Evolutionary conservation across 2,888 invertebrate species (phyloP).

Genomic region (Branchinecta sandiegonensis): DNA sequence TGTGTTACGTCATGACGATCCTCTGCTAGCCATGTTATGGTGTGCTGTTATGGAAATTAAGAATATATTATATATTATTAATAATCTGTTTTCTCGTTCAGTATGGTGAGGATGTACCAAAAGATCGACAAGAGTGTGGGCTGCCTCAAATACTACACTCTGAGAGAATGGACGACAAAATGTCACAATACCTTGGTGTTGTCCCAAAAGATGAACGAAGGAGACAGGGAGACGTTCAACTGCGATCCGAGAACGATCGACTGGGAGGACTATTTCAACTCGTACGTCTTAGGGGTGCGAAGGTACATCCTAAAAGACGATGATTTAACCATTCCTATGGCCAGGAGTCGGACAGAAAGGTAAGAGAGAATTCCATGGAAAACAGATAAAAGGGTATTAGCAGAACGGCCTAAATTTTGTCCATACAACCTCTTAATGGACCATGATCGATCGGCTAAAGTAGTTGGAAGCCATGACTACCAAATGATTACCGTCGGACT

Average conservation of each 20-base stretch:
- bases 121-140: slow-evolving; percentile 68
- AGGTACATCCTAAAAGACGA: slow-evolving; percentile 65
- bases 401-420: no score
- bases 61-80: no score
- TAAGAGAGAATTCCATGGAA: no score
- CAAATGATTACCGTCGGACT: no score
- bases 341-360: slow-evolving; percentile 36
- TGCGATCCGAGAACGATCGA: slow-evolving; percentile 56
- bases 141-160: slow-evolving; percentile 17
- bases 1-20: no score
- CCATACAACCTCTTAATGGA: no score
- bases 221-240: slow-evolving; percentile 50
- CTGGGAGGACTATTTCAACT: slow-evolving; percentile 64
- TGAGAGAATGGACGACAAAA: slow-evolving; percentile 12
- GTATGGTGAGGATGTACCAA: slow-evolving; percentile 72
- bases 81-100: slow-evolving; percentile 31
- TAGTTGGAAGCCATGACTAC: no score
- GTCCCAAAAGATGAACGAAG: slow-evolving; percentile 41
- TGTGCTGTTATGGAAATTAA: no score
- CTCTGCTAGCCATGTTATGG: no score
- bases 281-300: slow-evolving; percentile 64
- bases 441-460: no score
- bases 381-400: no score
- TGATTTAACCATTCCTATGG: slow-evolving; percentile 63
- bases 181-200: slow-evolving; percentile 20